phyloP scores from a whole-genome alignment of 2,888 invertebrate genomes.

The Andrena marginata region DNA sequence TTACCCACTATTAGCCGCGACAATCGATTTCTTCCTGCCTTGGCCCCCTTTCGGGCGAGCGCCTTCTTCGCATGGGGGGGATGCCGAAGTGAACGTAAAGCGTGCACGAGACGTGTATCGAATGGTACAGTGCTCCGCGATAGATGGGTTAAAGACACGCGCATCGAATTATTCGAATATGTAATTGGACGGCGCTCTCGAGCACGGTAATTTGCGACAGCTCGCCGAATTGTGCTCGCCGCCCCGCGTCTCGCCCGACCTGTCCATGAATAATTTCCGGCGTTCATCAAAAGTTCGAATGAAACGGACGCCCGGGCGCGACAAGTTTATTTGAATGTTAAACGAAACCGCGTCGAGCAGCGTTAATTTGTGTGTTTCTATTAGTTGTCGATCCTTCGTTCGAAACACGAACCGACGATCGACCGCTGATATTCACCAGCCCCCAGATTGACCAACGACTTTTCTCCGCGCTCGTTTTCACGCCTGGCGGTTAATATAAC shows the following conservation, averaged over 20 bases:
- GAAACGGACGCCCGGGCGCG: slow-evolving; percentile 45
- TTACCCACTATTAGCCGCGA: slow-evolving; percentile 57
- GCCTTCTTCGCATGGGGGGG: not conserved
- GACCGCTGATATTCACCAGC: slow-evolving; percentile 33
- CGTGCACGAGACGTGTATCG: no score
- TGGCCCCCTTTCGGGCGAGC: not conserved
- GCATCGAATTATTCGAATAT: slow-evolving; percentile 10
- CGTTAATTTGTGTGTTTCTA: slow-evolving; percentile 61
- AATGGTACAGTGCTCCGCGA: not conserved
- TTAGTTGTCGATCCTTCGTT: slow-evolving; percentile 25
- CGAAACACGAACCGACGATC: not conserved
- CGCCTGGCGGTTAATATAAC: slow-evolving; percentile 7
- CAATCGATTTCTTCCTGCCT: slow-evolving; percentile 51
- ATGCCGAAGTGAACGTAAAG: not conserved
- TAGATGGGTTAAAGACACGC: not conserved
- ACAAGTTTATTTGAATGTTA: slow-evolving; percentile 60
- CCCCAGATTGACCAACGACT: not conserved
- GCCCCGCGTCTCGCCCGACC: slow-evolving; percentile 24
- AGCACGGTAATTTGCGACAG: slow-evolving; percentile 44
- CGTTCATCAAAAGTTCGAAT: slow-evolving; percentile 61
- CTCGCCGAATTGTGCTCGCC: slow-evolving; percentile 14
- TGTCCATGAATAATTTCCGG: slow-evolving; percentile 55
- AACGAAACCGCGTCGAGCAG: slow-evolving; percentile 37
- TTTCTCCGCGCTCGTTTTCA: slow-evolving; percentile 5
- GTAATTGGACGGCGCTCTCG: slow-evolving; percentile 9